Evolutionary conservation across 2,113 vertebrate genomes (phyloP), one percentile per base, ranked within the genome.

Genomic region (Hippocampus guttulatus): DNA sequence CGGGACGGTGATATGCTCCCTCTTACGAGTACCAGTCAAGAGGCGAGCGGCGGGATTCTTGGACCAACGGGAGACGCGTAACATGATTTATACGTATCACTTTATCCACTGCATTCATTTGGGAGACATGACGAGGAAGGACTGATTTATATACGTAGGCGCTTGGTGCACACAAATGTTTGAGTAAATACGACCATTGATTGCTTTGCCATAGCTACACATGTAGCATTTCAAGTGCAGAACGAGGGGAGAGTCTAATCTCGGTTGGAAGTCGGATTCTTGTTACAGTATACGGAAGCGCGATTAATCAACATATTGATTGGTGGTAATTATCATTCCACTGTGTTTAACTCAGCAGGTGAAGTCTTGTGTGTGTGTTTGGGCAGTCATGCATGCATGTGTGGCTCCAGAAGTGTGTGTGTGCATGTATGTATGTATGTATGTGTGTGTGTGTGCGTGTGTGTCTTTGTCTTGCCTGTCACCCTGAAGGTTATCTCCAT

Each of bases 401-500:
- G 65, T 68, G 73, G 76, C 71, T 81, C 73, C 73, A 74, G 5
- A 38, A 1, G 33, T 38, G 8, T 47, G 45, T 47, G 49, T 73
- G 76, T 67, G 72, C 80, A 82, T 77, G 78, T 76, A 69, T 73
- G 67, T 63, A 40, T 77, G 51, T 20, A 62, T 68, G 73, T 80
- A 69, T 70, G 72, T 73, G 40, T 30, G 68, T 77, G 49, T 38
- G 54, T 47, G 72, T 63, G 62, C 68, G 68, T 30, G 63, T 55
- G 76, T 76, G 72, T 94, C 93, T 95, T 94, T 96, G 94, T 95
- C 93, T 96, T 87, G 83, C 86, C 93, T 93, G 83, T 95, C 95
- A 95, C 87, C 88, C 90, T 96, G 95, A 99, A 98, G 96, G 97
- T 99, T 98, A 98, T 98, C 96, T 96, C 92, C 87, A 81, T 88